Conservation (phyloP, 2,113 vertebrate genomes). For the Phalacrocorax aristotelis region DNA sequence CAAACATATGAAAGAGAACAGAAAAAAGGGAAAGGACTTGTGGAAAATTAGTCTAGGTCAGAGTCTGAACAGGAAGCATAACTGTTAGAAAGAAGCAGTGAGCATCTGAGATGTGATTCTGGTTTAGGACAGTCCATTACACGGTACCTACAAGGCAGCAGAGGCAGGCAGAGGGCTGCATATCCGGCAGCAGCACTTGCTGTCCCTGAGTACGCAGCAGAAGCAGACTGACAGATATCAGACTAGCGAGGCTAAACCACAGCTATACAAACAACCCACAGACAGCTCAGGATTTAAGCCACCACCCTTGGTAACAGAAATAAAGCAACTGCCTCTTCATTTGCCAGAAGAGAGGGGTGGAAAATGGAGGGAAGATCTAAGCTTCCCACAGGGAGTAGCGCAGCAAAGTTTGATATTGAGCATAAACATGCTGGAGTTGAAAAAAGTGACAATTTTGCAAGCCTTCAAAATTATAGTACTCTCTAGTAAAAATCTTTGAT, state of each 20-base stretch:
- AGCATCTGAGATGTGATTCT: neutral
- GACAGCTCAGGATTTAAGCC: neutral
- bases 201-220: rapidly evolving
- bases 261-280: neutral
- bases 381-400: neutral
- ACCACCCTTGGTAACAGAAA: neutral
- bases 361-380: neutral
- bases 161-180: neutral
- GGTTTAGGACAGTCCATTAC: neutral
- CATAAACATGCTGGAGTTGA: neutral
- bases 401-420: neutral
- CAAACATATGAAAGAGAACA: neutral
- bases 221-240: neutral
- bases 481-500: neutral
- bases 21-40: neutral
- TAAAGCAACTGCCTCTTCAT: neutral
- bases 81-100: neutral
- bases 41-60: neutral
- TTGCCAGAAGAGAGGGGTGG: neutral
- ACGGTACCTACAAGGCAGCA: neutral
- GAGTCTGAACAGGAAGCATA: neutral
- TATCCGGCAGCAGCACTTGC: neutral
- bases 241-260: neutral
- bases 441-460: neutral
- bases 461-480: neutral